These are phyloP conservation scores for Eristalis tenax DNA, from an alignment of 2,888 invertebrate species.

Conservation along the genomic window DNA sequence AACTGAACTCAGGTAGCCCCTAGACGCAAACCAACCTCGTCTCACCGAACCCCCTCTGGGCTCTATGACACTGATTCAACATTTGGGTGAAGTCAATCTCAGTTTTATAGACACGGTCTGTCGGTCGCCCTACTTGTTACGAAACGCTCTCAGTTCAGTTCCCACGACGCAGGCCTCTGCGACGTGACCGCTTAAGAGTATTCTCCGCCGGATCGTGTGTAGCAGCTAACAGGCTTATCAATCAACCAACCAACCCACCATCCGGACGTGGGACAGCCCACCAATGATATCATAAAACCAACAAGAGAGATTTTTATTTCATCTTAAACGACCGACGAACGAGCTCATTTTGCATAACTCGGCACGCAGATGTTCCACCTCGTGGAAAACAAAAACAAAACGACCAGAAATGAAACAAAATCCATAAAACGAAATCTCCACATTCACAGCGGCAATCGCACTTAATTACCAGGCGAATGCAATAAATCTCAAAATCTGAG, in stretches of 20 bases:
- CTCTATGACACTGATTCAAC: neutral
- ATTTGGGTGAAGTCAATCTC: neutral
- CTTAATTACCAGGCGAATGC: conserved; percentile 53
- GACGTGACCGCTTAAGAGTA: neutral
- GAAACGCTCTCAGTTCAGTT: neutral
- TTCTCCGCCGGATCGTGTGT: neutral
- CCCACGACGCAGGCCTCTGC: neutral
- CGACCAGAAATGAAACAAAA: neutral
- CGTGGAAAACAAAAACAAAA: neutral
- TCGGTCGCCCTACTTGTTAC: neutral
- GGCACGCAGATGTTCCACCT: conserved; percentile 45
- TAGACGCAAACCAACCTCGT: too few species aligned
- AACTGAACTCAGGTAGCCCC: too few species aligned
- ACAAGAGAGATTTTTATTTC: neutral
- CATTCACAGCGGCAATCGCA: conserved; percentile 47
- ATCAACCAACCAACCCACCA: neutral
- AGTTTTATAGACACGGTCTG: neutral
- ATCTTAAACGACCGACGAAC: conserved; percentile 47
- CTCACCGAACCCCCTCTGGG: fast-evolving
- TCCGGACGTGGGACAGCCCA: neutral
- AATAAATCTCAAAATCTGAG: conserved; percentile 48
- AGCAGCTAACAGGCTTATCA: neutral
- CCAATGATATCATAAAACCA: neutral
- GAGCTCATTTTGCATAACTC: conserved; percentile 52
- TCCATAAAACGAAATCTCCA: conserved; percentile 37